These are phyloP conservation scores for Corythoichthys haematopterus DNA, from an alignment of 2,113 vertebrate species.

Conservation along the genomic window DNA sequence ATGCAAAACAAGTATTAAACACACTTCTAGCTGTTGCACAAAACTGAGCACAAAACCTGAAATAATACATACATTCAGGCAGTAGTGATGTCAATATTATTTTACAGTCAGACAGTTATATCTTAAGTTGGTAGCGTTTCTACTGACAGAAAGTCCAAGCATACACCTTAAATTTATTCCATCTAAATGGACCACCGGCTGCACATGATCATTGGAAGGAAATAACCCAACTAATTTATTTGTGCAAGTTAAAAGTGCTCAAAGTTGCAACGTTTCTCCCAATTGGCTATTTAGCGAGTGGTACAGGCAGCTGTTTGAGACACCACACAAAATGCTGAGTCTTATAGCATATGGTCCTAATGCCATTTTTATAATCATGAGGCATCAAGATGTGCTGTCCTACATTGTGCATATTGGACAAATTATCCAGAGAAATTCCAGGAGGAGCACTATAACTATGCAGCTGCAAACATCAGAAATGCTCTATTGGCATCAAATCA, in stretches of 20 bases:
- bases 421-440: constrained; percentile 37
- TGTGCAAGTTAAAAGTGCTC: constrained; percentile 50
- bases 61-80: not conserved
- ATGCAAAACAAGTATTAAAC: not conserved
- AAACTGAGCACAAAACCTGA: not conserved
- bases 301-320: constrained; percentile 48
- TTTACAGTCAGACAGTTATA: not conserved
- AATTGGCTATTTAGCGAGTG: constrained; percentile 50
- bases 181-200: not conserved
- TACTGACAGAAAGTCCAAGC: not conserved
- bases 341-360: constrained; percentile 37
- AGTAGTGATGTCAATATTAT: not conserved
- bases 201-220: constrained; percentile 14
- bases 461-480: constrained; percentile 37
- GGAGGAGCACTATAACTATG: constrained; percentile 48
- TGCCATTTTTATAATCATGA: constrained; percentile 38
- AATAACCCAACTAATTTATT: constrained; percentile 40
- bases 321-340: constrained; percentile 38
- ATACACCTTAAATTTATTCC: not conserved
- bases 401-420: constrained; percentile 25
- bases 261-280: constrained; percentile 52
- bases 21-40: not conserved
- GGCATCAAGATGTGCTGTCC: constrained; percentile 32
- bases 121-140: not conserved
- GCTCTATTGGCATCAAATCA: constrained; percentile 51